Evolutionary conservation across 1,140 invertebrate genomes (phyloP), one percentile per base, ranked within the genome.

Genomic region (Penaeus chinensis): DNA sequence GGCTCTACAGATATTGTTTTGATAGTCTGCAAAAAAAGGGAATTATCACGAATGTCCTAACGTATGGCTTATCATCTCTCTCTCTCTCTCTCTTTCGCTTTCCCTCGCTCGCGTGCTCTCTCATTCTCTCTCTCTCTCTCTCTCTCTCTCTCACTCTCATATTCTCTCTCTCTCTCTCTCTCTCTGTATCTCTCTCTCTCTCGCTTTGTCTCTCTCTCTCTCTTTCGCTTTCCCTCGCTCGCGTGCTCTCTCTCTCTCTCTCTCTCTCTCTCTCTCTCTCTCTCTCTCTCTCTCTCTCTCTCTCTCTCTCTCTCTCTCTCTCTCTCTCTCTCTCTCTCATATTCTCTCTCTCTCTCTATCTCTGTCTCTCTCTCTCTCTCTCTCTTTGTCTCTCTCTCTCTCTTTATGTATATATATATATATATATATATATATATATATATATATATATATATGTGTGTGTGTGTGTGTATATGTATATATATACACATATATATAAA

Each of bases 141-240:
- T 77, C 42, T 78, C 76, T 78, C 10, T 2, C 22, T n/a, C 69
- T 74, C 69, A 32, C 24, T 74, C 22, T 74, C 69, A 32, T n/a
- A 32, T n/a, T 74, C 69, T 74, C 24, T 32, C 79, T 81, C 79
- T 81, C 79, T 63, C 79, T 81, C 79, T 63, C 82, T 84, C 47
- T 71, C 66, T 84, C 82, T 77, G 60, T 76, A 69, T 84, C 82
- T 84, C 82, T 84, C 82, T 84, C 66, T 84, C 37, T 77, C 61
- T 82, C 62, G 71, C 63, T 82, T 27, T 71, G 22, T 74, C 69
- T 74, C 69, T 74, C 69, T 74, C 69, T 74, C 69, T 74, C 69
- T 74, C 69, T 74, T n/a, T 74, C 69, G 32, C 69, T 71, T 22
- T 71, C 69, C 24, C 69, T 71, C 69, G 16, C 69, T 69, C 60